Base-by-base conservation (phyloP, 2,797 vertebrate genomes). In the Cyprinodon diabolis region DNA sequence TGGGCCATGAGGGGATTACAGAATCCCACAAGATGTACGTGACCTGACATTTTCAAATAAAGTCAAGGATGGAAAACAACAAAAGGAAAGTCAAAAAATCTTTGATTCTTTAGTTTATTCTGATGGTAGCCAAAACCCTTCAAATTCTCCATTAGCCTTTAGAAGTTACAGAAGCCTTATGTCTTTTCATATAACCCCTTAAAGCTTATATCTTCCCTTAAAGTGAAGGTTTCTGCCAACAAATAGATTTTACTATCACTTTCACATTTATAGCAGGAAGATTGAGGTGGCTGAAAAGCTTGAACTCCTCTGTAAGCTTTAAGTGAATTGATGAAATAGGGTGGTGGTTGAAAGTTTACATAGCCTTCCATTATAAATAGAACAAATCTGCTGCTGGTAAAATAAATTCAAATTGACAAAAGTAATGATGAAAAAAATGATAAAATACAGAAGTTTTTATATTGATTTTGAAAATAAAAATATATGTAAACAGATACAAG, bases 151-250 rank as follows among this genome's bases (percentile, higher is more conserved):
- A 71, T 60, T 62, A 71, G 48, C 56, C 55, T 60, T 45, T 47
- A 25, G 19, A 62, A 37, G 25, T 71, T 62, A 71, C 37, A n/a
- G 47, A 19, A 15, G 25, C 45, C 37, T 35, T 49, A 49, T n/a
- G 30, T n/a, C 21, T 49, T 62, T 23, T 1, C 47, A 7, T 35
- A n/a, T 45, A 49, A 48, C 48, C 12, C 21, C 69, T 62, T 51
- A 55, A 72, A 72, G 71, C 23, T 51, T 66, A 35, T 66, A 4
- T 66, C 12, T 43, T 54, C 58, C 43, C 2, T 25, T 52, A 52
- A 37, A 63, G 30, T 25, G n/a, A 17, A 8, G 15, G 25, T 72
- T 72, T 65, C 14, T 65, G 51, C 51, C 35, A 72, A 55, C 15
- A 21, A 3, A n/a, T 4, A 23, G 0, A n/a, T 40, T 71, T 51